A percentile compares a stretch with the other conserved stretches of the same genome.
Evolutionary conservation across 2,113 vertebrate genomes (phyloP).

Genomic region (Ciconia maguari): DNA sequence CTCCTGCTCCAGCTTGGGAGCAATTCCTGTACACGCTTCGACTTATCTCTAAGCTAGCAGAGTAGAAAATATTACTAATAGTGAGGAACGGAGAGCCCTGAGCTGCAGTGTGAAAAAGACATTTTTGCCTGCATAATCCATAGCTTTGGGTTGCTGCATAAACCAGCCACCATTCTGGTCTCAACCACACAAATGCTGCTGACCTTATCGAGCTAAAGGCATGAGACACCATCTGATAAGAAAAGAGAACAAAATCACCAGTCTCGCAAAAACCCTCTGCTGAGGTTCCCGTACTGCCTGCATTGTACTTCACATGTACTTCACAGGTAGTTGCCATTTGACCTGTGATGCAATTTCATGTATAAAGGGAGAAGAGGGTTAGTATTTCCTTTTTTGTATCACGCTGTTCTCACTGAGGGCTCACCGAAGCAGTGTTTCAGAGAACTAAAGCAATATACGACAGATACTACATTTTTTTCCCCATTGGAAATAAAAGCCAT

Average conservation of each 20-base stretch:
- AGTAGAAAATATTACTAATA: not conserved
- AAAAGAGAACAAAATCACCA: not conserved
- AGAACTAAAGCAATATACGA: not conserved
- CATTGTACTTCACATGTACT: not conserved
- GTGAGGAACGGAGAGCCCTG: not conserved
- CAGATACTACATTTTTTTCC: not conserved
- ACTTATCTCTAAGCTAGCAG: not conserved
- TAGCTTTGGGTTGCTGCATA: not conserved
- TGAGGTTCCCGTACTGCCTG: not conserved
- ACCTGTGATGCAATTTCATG: not conserved
- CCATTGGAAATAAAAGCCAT: not conserved
- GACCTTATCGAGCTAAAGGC: not conserved
- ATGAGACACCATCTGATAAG: not conserved
- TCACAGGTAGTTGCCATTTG: not conserved
- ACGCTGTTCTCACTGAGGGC: not conserved
- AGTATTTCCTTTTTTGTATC: not conserved
- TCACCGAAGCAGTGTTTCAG: not conserved
- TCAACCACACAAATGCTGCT: not conserved
- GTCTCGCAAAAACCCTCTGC: not conserved
- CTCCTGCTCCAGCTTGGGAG: not conserved
- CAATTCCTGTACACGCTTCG: rapidly evolving
- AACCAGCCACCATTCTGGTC: not conserved
- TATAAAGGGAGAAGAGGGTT: not conserved
- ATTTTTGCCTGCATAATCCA: not conserved
- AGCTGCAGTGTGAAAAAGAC: not conserved